Percentiles rank a stretch among this genome's conserved stretches.
Evolutionary conservation across 2,888 invertebrate species (phyloP).

Genomic region (Conomelus anceps): DNA sequence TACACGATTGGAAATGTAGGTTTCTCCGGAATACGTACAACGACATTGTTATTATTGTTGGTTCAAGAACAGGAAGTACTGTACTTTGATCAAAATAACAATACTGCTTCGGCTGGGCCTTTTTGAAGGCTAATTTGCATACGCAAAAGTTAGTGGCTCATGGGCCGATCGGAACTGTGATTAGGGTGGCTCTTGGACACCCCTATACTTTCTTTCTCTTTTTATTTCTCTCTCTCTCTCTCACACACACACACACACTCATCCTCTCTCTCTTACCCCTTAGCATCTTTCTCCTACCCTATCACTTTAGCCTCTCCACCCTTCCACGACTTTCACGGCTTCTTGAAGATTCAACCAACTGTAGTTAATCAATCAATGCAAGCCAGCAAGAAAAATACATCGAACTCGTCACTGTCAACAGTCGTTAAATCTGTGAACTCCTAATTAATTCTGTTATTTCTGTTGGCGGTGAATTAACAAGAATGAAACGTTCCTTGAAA

Average conservation of each 20-base stretch:
- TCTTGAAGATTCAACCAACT: too few relatives aligned
- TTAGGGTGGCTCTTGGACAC: not conserved
- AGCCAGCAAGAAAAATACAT: not conserved
- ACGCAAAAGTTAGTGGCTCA: not conserved
- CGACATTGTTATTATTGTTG: not conserved
- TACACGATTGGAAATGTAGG: not conserved
- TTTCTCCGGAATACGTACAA: not conserved
- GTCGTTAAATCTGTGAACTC: not conserved
- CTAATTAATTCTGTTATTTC: not conserved
- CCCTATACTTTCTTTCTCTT: not conserved
- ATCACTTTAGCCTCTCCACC: not conserved
- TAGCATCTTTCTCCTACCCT: not conserved
- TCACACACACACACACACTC: not conserved
- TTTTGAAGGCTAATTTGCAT: not conserved
- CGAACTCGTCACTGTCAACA: not conserved
- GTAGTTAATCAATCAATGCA: not conserved
- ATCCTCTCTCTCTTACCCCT: not conserved
- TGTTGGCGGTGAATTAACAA: not conserved
- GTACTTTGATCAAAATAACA: not conserved
- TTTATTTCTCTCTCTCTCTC: too few relatives aligned
- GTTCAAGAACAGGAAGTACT: not conserved
- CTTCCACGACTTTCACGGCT: too few relatives aligned
- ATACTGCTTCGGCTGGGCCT: not conserved
- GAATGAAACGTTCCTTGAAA: not conserved
- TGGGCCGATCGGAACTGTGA: not conserved